These are phyloP conservation scores for Nasua narica DNA, from an alignment of 2,797 vertebrate species.

Conservation along the genomic window DNA sequence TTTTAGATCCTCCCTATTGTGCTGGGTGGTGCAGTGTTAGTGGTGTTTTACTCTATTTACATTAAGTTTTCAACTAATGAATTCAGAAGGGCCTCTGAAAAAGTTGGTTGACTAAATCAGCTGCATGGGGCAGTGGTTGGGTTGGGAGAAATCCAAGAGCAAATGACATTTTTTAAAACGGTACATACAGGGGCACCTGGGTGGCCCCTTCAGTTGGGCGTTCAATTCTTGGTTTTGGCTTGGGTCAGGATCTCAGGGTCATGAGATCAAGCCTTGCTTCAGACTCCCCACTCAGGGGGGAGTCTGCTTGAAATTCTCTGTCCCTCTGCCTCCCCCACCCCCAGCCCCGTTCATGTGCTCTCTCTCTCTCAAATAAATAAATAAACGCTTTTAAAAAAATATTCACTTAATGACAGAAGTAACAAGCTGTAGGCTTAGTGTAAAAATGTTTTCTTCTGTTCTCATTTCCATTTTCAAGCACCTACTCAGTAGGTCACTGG, in stretches of 20 bases:
- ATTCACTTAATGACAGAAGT: neutral
- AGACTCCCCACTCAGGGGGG: neutral
- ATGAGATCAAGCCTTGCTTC: neutral
- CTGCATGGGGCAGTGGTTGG: neutral
- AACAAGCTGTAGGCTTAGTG: neutral
- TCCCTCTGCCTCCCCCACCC: neutral
- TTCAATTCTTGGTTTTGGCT: neutral
- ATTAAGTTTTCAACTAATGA: neutral
- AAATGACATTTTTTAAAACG: neutral
- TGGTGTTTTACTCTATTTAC: neutral
- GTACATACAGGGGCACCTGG: neutral
- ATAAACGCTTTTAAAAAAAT: neutral
- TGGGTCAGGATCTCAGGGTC: neutral
- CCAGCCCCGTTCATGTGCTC: neutral
- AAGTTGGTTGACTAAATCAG: neutral
- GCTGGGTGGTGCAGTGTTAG: neutral
- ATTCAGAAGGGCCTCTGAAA: neutral
- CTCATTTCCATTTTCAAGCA: neutral
- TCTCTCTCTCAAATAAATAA: neutral
- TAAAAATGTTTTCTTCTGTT: neutral
- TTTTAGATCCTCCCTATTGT: neutral
- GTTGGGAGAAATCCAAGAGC: neutral
- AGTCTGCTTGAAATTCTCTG: neutral
- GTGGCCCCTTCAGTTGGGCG: neutral
- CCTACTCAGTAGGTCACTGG: neutral